These are phyloP conservation scores for Araneus ventricosus DNA, from an alignment of 1,140 invertebrate genomes.

Conservation along the genomic window DNA sequence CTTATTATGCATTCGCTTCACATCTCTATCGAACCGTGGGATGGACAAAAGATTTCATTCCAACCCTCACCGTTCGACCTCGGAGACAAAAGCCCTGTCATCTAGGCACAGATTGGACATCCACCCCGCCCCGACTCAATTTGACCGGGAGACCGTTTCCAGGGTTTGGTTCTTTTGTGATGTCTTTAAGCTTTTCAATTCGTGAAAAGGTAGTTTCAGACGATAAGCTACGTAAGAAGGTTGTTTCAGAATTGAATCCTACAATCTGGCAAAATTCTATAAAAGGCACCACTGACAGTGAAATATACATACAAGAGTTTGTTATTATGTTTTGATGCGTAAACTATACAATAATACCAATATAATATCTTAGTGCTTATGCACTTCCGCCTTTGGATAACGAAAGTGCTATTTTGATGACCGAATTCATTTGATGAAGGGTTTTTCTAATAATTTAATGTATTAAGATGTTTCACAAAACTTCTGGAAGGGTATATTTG, in stretches of 20 bases:
- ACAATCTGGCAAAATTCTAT: background rate
- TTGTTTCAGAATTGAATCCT: background rate
- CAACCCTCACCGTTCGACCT: background rate
- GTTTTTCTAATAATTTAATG: no score
- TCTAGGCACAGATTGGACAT: background rate
- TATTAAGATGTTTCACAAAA: no score
- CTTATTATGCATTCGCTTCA: background rate
- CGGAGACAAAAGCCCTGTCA: background rate
- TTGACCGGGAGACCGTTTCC: background rate
- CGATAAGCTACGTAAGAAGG: background rate
- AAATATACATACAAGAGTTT: no score
- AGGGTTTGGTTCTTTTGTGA: background rate
- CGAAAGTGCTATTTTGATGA: no score
- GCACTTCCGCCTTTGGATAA: no score
- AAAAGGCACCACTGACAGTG: no score
- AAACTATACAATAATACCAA: no score
- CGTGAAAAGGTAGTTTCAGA: background rate
- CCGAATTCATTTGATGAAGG: no score
- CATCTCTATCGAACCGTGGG: background rate
- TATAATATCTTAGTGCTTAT: no score
- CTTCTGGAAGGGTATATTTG: no score
- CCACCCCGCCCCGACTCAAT: background rate
- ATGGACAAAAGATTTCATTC: slow-evolving; percentile 6
- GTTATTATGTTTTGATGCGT: no score
- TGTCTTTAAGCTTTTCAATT: background rate